These are phyloP conservation scores for Chloroceryle amazona DNA, from an alignment of 2,797 vertebrate species.

Conservation along the genomic window DNA sequence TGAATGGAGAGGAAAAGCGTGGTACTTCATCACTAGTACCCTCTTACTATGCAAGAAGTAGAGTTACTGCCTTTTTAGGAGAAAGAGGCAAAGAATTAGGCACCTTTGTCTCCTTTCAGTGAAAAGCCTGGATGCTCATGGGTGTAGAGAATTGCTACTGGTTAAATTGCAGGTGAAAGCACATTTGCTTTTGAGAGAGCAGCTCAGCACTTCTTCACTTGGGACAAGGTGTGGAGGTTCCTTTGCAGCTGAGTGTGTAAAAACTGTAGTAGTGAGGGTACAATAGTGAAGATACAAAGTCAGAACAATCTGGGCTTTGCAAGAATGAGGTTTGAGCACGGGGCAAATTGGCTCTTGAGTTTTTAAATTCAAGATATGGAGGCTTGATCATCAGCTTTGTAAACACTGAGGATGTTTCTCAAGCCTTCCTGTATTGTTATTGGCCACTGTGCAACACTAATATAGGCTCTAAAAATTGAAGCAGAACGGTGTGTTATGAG, in stretches of 20 bases:
- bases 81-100: neutral
- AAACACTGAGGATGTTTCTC: neutral
- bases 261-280: neutral
- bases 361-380: neutral
- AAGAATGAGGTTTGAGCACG: neutral
- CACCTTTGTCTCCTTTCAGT: neutral
- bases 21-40: neutral
- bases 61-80: neutral
- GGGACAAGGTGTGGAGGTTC: neutral
- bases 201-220: neutral
- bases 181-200: neutral
- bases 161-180: neutral
- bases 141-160: neutral
- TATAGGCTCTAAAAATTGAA: neutral
- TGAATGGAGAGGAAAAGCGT: neutral
- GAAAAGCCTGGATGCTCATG: neutral
- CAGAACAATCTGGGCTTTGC: neutral
- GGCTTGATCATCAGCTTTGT: neutral
- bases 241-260: neutral
- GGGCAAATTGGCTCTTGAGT: neutral
- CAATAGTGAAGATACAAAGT: accelerated
- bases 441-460: neutral
- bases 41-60: neutral
- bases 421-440: neutral
- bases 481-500: neutral